Percentiles rank a stretch among this genome's conserved stretches.
phyloP scores from a whole-genome alignment of 2,888 invertebrate genomes.

The Temnothorax unifasciatus region DNA sequence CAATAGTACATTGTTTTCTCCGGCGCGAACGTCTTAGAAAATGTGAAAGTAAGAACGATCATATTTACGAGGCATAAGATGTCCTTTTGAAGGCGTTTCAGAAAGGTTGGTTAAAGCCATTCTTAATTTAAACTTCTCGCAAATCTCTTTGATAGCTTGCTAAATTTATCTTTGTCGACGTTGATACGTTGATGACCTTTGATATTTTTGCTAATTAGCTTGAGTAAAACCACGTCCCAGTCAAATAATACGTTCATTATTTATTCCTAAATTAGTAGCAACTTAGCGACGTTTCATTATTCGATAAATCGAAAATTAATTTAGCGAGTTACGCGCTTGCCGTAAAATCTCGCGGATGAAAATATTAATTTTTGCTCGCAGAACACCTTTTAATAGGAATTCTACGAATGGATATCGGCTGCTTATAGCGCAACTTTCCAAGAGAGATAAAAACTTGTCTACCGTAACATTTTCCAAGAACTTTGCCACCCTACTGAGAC shows the following conservation, averaged over 20 bases:
- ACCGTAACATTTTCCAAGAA: conserved; percentile 61
- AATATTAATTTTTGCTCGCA: conserved; percentile 48
- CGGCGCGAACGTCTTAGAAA: conserved; percentile 14
- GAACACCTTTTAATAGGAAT: conserved; percentile 49
- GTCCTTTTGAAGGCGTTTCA: conserved; percentile 22
- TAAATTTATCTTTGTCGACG: conserved; percentile 16
- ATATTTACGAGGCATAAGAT: conserved; percentile 30
- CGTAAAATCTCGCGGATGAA: conserved; percentile 2
- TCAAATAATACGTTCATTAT: conserved; percentile 6
- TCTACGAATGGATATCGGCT: conserved; percentile 57
- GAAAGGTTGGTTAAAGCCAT: conserved; percentile 1
- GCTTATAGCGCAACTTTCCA: conserved; percentile 56
- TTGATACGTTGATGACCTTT: not conserved
- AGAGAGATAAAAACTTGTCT: conserved; percentile 64
- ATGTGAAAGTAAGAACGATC: conserved; percentile 30
- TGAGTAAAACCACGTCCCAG: not conserved
- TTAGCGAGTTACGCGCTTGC: conserved; percentile 21
- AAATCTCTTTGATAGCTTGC: not conserved
- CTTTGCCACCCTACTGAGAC: conserved; percentile 59
- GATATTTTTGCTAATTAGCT: conserved; percentile 31
- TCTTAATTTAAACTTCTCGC: conserved; percentile 28
- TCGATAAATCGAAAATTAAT: conserved; percentile 37
- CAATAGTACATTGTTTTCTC: conserved; percentile 44
- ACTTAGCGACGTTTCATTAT: not conserved
- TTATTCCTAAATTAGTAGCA: conserved; percentile 23